phyloP scores from a whole-genome alignment of 2,797 vertebrate genomes.

The Falco naumanni region DNA sequence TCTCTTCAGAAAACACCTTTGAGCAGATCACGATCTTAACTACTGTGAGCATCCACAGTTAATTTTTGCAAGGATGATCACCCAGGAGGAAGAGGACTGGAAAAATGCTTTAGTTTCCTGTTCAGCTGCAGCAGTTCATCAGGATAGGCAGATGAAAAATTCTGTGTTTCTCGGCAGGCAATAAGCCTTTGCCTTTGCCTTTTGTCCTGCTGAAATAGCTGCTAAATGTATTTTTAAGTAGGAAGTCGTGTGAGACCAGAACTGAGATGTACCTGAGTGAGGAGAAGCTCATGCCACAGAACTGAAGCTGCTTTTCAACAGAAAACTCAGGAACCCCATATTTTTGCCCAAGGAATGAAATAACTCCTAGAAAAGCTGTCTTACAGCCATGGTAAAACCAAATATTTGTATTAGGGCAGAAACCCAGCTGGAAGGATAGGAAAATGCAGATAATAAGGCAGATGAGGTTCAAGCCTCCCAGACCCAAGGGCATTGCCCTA shows the following conservation, averaged over 20 bases:
- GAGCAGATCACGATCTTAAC: neutral
- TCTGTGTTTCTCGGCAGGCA: neutral
- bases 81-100: neutral
- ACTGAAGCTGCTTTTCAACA: neutral
- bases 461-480: neutral
- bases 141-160: neutral
- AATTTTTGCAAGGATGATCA: neutral
- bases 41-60: neutral
- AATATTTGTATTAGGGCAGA: neutral
- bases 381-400: neutral
- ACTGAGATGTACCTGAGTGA: neutral
- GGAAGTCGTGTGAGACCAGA: neutral
- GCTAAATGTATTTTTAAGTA: neutral
- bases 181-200: neutral
- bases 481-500: neutral
- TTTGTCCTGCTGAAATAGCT: neutral
- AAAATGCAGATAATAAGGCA: neutral
- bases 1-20: neutral
- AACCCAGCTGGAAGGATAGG: neutral
- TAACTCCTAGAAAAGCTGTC: neutral
- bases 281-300: neutral
- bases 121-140: neutral
- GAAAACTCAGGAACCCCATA: neutral
- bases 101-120: neutral
- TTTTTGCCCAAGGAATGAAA: neutral